Percentiles rank a stretch among this genome's conserved stretches.
Evolutionary conservation across 2,113 vertebrate species (phyloP).

Genomic region (Smithornis capensis): DNA sequence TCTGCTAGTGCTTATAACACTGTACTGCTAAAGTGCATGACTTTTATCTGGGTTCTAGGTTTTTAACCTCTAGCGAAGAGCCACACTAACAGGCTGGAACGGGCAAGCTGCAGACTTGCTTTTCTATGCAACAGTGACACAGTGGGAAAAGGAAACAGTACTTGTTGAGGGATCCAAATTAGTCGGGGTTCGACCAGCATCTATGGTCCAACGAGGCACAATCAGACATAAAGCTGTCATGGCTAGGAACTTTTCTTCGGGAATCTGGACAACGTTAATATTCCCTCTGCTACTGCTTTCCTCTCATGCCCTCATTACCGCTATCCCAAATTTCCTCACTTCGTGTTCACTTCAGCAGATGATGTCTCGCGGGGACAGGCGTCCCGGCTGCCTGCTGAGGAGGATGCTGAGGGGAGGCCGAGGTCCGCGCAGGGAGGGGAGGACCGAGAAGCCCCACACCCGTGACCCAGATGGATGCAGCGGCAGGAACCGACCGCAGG

Average conservation of each 20-base stretch:
- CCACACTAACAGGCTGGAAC: too few relatives aligned
- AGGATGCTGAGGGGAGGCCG: not conserved
- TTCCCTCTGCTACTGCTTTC: too few relatives aligned
- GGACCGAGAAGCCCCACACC: not conserved
- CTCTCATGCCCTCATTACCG: accelerated
- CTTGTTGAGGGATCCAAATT: not conserved
- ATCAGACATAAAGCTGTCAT: not conserved
- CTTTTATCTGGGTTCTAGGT: not conserved
- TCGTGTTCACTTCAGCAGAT: accelerated
- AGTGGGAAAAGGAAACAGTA: not conserved
- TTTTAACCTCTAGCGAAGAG: not conserved
- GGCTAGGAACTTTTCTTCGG: not conserved
- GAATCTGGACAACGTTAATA: accelerated
- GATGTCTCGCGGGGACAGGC: accelerated
- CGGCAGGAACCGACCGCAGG: too few relatives aligned
- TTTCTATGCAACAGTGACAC: not conserved
- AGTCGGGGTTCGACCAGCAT: accelerated
- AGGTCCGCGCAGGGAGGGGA: accelerated
- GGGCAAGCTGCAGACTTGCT: not conserved
- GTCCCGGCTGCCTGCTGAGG: too few relatives aligned
- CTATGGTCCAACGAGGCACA: too few relatives aligned
- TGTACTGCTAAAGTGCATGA: not conserved
- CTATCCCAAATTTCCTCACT: accelerated
- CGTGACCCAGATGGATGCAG: too few relatives aligned
- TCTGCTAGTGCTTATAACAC: not conserved